A percentile compares a stretch with the other conserved stretches of the same genome.
Evolutionary conservation across 2,888 invertebrate genomes (phyloP).

Genomic region (Gymnocheta viridis): DNA sequence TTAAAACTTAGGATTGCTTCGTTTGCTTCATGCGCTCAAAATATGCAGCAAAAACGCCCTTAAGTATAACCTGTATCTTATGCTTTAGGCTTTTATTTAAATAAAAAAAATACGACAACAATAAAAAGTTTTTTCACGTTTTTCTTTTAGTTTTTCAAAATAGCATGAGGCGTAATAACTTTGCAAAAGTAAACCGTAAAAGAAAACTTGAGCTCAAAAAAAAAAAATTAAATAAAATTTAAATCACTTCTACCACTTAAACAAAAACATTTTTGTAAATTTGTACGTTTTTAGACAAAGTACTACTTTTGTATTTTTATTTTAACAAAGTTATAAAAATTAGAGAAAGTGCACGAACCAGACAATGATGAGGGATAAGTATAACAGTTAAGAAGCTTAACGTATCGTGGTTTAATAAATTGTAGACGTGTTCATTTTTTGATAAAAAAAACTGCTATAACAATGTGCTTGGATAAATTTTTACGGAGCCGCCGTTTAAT

Average conservation of each 20-base stretch:
- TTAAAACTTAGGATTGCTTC: slow-evolving; percentile 17
- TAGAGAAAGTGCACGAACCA: not conserved
- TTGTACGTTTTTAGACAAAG: slow-evolving; percentile 44
- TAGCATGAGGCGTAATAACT: slow-evolving; percentile 16
- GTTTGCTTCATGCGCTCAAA: not conserved
- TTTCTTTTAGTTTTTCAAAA: not conserved
- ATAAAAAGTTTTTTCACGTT: slow-evolving; percentile 9
- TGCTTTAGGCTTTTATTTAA: slow-evolving; percentile 33
- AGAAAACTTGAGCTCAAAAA: slow-evolving; percentile 15
- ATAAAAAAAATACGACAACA: not conserved
- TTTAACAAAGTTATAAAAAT: slow-evolving; percentile 4
- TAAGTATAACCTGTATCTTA: slow-evolving; percentile 6
- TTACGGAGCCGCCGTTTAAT: not conserved
- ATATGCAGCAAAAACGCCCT: not conserved
- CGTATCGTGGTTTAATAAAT: not conserved
- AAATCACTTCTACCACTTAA: slow-evolving; percentile 62
- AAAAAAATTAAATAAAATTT: slow-evolving; percentile 43
- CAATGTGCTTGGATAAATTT: not conserved
- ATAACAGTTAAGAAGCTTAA: not conserved
- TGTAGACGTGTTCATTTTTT: not conserved
- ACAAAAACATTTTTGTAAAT: slow-evolving; percentile 55
- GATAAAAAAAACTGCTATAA: not conserved
- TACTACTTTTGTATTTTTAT: not conserved
- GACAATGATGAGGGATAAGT: not conserved
- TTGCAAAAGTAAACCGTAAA: slow-evolving; percentile 27